phyloP scores from a whole-genome alignment of 2,113 vertebrate genomes.

The Phrynosoma blainvillii region DNA sequence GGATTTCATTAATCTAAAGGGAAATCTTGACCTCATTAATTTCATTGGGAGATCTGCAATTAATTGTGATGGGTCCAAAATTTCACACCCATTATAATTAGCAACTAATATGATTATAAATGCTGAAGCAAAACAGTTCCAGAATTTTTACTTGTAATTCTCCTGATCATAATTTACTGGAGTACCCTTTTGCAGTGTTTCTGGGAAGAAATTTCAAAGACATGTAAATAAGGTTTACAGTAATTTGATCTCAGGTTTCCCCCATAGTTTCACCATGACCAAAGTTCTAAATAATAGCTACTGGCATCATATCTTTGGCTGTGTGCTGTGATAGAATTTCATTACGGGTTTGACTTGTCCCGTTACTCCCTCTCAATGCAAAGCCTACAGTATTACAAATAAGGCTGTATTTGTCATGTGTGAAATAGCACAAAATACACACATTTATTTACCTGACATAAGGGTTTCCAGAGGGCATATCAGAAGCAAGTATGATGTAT shows the following conservation, averaged over 20 bases:
- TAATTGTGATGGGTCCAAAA: conserved; percentile 14
- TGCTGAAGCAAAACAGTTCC: background rate
- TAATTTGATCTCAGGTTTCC: background rate
- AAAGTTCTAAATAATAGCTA: background rate
- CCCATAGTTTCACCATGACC: background rate
- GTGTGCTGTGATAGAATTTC: background rate
- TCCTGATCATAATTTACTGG: background rate
- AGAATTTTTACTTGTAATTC: background rate
- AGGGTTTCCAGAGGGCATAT: background rate
- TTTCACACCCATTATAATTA: conserved; percentile 12
- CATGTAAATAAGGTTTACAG: background rate
- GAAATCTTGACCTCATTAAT: conserved; percentile 31
- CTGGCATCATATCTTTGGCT: background rate
- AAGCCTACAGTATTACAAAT: background rate
- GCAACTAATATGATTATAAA: conserved; percentile 19
- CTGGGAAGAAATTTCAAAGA: conserved; percentile 12
- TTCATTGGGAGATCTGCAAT: conserved; percentile 11
- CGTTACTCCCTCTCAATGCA: background rate
- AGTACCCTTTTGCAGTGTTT: conserved; percentile 16
- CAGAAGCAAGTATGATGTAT: background rate
- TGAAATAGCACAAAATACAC: background rate
- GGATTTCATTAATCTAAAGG: background rate
- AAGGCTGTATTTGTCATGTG: background rate
- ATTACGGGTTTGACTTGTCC: background rate
- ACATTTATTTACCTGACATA: background rate